Conservation (phyloP, 2,113 vertebrate genomes). For the Prunella himalayana region DNA sequence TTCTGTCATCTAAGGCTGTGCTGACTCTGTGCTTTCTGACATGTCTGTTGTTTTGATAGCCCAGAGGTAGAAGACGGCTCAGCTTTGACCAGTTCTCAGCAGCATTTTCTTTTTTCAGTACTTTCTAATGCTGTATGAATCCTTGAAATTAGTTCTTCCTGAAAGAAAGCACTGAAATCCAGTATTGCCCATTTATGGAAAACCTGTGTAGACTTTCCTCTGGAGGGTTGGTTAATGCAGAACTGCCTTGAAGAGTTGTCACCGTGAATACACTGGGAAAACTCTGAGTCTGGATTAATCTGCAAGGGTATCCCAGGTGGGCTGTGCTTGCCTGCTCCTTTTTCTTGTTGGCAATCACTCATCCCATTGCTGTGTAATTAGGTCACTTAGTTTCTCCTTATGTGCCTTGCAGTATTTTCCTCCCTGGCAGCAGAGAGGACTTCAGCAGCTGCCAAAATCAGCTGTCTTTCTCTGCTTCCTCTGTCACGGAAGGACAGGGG, state of each 20-base stretch:
- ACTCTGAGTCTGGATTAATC: not conserved
- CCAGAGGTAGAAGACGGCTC: not conserved
- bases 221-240: not conserved
- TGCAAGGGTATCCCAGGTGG: not conserved
- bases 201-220: not conserved
- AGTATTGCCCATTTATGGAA: not conserved
- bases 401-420: not conserved
- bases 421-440: not conserved
- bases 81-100: not conserved
- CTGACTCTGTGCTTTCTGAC: not conserved
- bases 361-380: conserved; percentile 11
- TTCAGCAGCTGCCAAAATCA: conserved; percentile 20
- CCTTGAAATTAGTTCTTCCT: not conserved
- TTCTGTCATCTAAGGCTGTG: not conserved
- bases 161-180: not conserved
- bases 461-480: not conserved
- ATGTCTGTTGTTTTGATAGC: not conserved
- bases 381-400: conserved; percentile 9
- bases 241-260: not conserved
- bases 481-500: not conserved
- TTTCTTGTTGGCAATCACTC: not conserved
- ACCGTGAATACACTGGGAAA: not conserved
- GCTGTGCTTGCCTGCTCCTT: not conserved
- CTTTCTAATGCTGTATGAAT: not conserved
- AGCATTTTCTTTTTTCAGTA: not conserved